Percentiles rank a stretch among this genome's conserved stretches.
Evolutionary conservation across 2,888 invertebrate genomes (phyloP).

Genomic region (Syrista parreyssii): DNA sequence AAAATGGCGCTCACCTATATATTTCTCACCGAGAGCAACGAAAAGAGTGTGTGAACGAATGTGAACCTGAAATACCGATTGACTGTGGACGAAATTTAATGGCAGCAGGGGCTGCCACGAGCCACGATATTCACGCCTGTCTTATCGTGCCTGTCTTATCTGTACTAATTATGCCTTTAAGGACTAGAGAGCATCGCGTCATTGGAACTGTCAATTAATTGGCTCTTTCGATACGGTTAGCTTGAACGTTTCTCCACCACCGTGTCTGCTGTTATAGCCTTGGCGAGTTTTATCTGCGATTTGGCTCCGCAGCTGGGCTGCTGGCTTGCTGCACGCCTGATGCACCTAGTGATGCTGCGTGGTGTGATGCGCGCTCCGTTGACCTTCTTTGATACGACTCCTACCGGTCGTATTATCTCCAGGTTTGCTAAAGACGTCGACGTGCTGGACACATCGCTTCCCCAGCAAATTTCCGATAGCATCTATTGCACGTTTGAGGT

Average conservation of each 20-base stretch:
- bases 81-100: background rate
- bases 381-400: conserved; percentile 69
- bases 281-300: conserved; percentile 75
- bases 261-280: conserved; percentile 73
- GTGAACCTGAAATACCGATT: background rate
- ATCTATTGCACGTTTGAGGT: conserved; percentile 81
- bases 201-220: conserved; percentile 11
- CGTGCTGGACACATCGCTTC: conserved; percentile 77
- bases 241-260: background rate
- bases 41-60: background rate
- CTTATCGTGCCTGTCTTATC: background rate
- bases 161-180: conserved; percentile 15
- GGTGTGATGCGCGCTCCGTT: conserved; percentile 67
- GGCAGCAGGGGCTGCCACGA: background rate
- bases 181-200: conserved; percentile 22
- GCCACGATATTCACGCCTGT: background rate
- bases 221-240: background rate
- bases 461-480: conserved; percentile 75
- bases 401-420: conserved; percentile 69
- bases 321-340: conserved; percentile 73
- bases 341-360: conserved; percentile 65
- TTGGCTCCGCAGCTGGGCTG: conserved; percentile 76
- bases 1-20: background rate
- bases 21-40: background rate
- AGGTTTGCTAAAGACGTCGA: conserved; percentile 83